Base-by-base conservation (phyloP, 2,888 invertebrate genomes). In the Noctua fimbriata region DNA sequence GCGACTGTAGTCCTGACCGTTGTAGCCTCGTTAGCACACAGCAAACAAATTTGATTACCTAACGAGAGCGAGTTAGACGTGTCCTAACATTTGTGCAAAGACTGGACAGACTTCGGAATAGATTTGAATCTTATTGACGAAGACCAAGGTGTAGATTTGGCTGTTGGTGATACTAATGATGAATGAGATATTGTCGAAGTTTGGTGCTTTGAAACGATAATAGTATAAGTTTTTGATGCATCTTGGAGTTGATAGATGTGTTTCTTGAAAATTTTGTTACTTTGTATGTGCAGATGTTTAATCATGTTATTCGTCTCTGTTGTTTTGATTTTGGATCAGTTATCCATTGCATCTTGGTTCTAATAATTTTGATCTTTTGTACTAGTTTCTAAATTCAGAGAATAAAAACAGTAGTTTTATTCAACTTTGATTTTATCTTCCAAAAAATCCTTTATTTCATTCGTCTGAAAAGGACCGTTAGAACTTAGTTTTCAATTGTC, bases 41-140 rank as follows among this genome's bases (percentile, higher is more conserved):
- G 93, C 94, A 95, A 95, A 95, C 95, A 95, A 95, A 96, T 95
- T 95, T 92, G 95, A 96, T 96, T 95, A 95, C 94, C 94, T 95
- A 95, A 95, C 95, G 95, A 95, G 93, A 90, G 89, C 79, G 79
- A 87, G 91, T 89, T 89, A 89, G 90, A 90, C 86, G 88, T 89
- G 90, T 89, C 88, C 90, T 89, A 89, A 89, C 90, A 85, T 90
- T 89, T 90, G 88, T 87, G 83, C 83, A 88, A 83, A 81, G 88
- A 80, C 78, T 77, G 70, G 66, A 58, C 47, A 69, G 49, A 77
- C 70, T 76, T 75, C 47, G 74, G 70, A 75, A 81, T 78, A 72
- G 84, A 83, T 87, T 86, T 85, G 52, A 79, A 83, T 85, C 88
- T 82, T 85, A 84, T 74, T 72, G 44, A 58, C 28, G 18, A 21